Percentiles rank a stretch among this genome's conserved stretches.
Evolutionary conservation across 2,888 invertebrate species (phyloP).

Genomic region (Gandaritis pyraliata): DNA sequence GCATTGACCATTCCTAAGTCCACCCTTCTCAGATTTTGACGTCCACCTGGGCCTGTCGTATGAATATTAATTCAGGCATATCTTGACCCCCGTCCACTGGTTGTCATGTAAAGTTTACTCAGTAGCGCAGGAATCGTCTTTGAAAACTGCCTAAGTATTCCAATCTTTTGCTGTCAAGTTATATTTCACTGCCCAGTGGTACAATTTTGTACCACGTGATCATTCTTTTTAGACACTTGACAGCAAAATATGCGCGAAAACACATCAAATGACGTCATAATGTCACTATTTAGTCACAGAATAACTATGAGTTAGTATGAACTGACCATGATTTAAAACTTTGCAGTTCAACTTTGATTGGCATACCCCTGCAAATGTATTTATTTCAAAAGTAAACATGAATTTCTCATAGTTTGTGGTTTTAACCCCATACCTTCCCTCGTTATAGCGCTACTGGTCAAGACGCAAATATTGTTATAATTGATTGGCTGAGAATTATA

Average conservation of each 20-base stretch:
- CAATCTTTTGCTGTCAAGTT: too few relatives aligned
- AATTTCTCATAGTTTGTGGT: conserved; percentile 13
- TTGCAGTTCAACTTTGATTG: too few relatives aligned
- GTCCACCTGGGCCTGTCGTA: conserved; percentile 82
- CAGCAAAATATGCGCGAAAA: too few relatives aligned
- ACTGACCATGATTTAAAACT: too few relatives aligned
- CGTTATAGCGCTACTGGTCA: conserved; percentile 19
- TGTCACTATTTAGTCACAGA: too few relatives aligned
- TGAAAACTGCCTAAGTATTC: background rate
- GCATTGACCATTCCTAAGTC: conserved; percentile 75
- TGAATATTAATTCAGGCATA: conserved; percentile 85
- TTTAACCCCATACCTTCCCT: conserved; percentile 25
- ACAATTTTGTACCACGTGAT: too few relatives aligned
- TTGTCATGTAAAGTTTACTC: conserved; percentile 30
- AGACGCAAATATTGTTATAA: conserved; percentile 62
- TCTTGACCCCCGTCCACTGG: conserved; percentile 77
- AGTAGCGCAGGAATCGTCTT: conserved; percentile 19
- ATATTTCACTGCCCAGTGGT: too few relatives aligned
- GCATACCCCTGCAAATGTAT: too few relatives aligned
- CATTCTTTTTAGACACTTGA: too few relatives aligned
- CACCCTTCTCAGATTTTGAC: conserved; percentile 82
- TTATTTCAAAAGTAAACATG: conserved; percentile 18
- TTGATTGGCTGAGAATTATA: conserved; percentile 48
- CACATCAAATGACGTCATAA: too few relatives aligned
- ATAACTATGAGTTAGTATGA: too few relatives aligned